These are phyloP conservation scores for Tupaia chinensis DNA, from an alignment of 2,113 vertebrate species.

Conservation along the genomic window DNA sequence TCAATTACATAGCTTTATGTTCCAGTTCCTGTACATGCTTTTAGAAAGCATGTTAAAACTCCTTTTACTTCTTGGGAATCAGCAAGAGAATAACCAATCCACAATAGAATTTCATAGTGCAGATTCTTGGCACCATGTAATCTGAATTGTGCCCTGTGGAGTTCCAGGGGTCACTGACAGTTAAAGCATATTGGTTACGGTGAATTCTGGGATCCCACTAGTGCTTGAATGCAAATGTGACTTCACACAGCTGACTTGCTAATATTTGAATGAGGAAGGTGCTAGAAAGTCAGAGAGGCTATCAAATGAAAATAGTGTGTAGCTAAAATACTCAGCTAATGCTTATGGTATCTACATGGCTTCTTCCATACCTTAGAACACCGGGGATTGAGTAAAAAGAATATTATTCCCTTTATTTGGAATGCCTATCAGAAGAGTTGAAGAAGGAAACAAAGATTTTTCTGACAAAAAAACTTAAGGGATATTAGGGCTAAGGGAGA, in stretches of 20 bases:
- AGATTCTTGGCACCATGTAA: neutral
- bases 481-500: neutral
- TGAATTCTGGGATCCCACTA: conserved; percentile 15
- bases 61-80: neutral
- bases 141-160: neutral
- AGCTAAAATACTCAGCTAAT: neutral
- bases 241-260: neutral
- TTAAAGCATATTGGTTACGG: neutral
- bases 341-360: neutral
- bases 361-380: neutral
- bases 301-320: neutral
- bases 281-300: neutral
- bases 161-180: neutral
- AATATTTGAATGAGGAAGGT: neutral
- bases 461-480: neutral
- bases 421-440: neutral
- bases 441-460: neutral
- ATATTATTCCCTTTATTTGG: neutral
- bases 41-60: conserved; percentile 33
- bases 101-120: neutral
- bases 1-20: conserved; percentile 66
- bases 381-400: neutral
- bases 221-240: neutral
- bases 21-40: conserved; percentile 36
- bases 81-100: conserved; percentile 32